Evolutionary conservation across 1,140 invertebrate genomes (phyloP).

Genomic region (Monomorium pharaonis): DNA sequence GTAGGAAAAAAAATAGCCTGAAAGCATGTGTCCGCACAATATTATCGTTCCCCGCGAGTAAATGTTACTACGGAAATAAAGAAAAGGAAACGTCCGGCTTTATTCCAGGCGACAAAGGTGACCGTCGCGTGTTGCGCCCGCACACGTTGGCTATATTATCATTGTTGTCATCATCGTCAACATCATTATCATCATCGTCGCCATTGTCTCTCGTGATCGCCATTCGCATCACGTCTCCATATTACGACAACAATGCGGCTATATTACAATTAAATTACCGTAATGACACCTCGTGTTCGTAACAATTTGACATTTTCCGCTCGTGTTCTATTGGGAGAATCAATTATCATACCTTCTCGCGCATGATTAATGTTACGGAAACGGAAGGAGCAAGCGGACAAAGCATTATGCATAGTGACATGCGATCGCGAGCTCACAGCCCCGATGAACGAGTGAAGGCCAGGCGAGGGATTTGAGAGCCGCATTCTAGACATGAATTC

Average conservation of each 20-base stretch:
- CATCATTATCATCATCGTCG: constrained; percentile 7
- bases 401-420: not conserved
- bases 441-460: constrained; percentile 12
- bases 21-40: constrained; percentile 31
- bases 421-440: not conserved
- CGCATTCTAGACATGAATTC: not conserved
- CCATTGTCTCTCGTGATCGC: constrained; percentile 45
- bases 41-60: constrained; percentile 43
- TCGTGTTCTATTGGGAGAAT: not conserved
- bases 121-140: not conserved
- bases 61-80: constrained; percentile 47
- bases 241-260: constrained; percentile 66
- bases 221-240: constrained; percentile 67
- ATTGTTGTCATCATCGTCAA: not conserved
- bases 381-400: constrained; percentile 45
- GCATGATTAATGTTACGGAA: constrained; percentile 32
- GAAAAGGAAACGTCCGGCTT: constrained; percentile 28
- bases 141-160: not conserved
- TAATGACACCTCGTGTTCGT: constrained; percentile 37
- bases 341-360: not conserved
- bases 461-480: constrained; percentile 9
- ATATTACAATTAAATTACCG: constrained; percentile 78
- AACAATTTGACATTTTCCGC: constrained; percentile 27
- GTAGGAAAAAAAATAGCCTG: constrained; percentile 46
- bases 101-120: constrained; percentile 20